These are phyloP conservation scores for Mandrillus leucophaeus DNA, from an alignment of 2,113 vertebrate species.

Conservation along the genomic window DNA sequence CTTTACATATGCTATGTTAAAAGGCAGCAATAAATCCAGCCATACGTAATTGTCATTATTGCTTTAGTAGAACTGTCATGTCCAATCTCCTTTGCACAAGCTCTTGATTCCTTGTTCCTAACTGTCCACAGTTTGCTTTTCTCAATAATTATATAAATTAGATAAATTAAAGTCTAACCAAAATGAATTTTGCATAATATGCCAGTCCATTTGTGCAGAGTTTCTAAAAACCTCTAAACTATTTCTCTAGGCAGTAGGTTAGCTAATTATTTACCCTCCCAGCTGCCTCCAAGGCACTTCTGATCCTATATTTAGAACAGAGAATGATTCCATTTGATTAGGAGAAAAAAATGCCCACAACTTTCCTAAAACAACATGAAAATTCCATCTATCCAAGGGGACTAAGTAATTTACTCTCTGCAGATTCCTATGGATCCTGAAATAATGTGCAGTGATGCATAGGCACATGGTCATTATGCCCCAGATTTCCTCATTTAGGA, in stretches of 20 bases:
- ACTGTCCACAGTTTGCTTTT: conserved; percentile 80
- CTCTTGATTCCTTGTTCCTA: conserved; percentile 72
- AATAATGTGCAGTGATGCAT: conserved; percentile 78
- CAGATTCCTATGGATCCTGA: conserved; percentile 78
- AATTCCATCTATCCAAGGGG: conserved; percentile 79
- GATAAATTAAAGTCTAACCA: conserved; percentile 84
- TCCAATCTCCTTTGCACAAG: conserved; percentile 22
- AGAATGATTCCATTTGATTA: conserved; percentile 79
- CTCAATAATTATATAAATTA: conserved; percentile 85
- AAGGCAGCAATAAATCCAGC: conserved; percentile 70
- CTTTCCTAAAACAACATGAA: conserved; percentile 76
- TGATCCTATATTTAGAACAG: conserved; percentile 79
- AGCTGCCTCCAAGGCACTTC: conserved; percentile 82
- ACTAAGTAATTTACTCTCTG: conserved; percentile 78
- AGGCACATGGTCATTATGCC: conserved; percentile 75
- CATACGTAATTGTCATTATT: conserved; percentile 61
- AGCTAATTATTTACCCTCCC: conserved; percentile 86
- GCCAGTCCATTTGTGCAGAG: conserved; percentile 83
- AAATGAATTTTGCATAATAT: conserved; percentile 86
- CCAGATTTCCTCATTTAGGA: conserved; percentile 81
- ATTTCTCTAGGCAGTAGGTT: conserved; percentile 84
- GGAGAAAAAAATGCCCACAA: conserved; percentile 73
- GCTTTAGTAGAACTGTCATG: conserved; percentile 44
- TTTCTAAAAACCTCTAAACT: conserved; percentile 82
- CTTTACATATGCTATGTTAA: conserved; percentile 12